phyloP scores from a whole-genome alignment of 1,140 invertebrate species.

The Hyposmocoma kahamanoa region DNA sequence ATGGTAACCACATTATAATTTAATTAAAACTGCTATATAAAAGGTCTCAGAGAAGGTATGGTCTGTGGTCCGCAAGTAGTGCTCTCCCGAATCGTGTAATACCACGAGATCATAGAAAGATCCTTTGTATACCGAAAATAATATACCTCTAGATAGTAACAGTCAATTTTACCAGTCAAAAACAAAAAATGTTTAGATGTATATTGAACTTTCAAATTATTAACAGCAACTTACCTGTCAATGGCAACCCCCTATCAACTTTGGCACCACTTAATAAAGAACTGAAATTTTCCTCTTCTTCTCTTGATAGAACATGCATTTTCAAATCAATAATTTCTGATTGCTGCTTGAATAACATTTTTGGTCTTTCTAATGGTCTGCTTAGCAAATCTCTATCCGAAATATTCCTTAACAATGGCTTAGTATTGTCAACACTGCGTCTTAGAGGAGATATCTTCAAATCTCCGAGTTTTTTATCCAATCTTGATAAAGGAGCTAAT shows the following conservation, averaged over 20 bases:
- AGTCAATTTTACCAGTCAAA: too few species aligned
- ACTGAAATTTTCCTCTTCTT: constrained; percentile 54
- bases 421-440: constrained; percentile 41
- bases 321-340: constrained; percentile 77
- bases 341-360: constrained; percentile 56
- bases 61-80: too few species aligned
- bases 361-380: constrained; percentile 42
- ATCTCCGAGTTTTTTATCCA: constrained; percentile 58
- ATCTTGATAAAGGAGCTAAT: constrained; percentile 37
- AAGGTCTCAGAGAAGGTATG: too few species aligned
- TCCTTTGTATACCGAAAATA: too few species aligned
- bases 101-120: too few species aligned
- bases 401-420: constrained; percentile 39
- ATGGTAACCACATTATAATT: too few species aligned
- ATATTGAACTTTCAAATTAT: too few species aligned
- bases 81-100: too few species aligned
- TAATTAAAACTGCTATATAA: too few species aligned
- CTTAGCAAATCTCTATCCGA: constrained; percentile 45
- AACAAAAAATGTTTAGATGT: too few species aligned
- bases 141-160: too few species aligned
- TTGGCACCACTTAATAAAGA: constrained; percentile 40
- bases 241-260: constrained; percentile 49
- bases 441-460: constrained; percentile 48
- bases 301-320: constrained; percentile 52
- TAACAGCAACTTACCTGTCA: constrained; percentile 51